Evolutionary conservation across 2,113 vertebrate genomes (phyloP), one percentile per base, ranked within the genome.

Genomic region (Chionomys nivalis): DNA sequence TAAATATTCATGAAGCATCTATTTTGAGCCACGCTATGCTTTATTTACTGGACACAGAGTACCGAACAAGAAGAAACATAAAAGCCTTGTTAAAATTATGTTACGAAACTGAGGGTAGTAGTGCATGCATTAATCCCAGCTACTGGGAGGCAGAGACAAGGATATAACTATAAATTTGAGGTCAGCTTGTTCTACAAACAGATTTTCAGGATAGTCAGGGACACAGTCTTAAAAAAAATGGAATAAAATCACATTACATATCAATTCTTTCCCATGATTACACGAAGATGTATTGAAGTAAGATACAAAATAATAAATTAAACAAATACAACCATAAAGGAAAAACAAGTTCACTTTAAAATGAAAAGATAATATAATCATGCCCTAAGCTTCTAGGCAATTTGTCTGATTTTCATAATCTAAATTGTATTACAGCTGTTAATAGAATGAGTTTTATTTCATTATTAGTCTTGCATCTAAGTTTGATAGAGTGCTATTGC

Each of bases 401-500:
- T 52, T 94, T 86, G 4, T 5, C 86, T 66, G 36, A 0, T 78
- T 73, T 91, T 76, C 9, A 11, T 6, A 97, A 92, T 96, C 86
- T 42, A 42, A 94, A 96, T 75, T 11, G 72, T 91, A 68, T 68
- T 94, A 95, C 2, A 94, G 49, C 16, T 96, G 16, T 5, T 96
- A 95, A 96, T 85, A 58, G 1, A 93, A 42, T n/a, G 42, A 96
- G 86, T 2, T 7, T 94, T 70, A 90, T 93, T 97, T 97, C 28
- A 89, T 92, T 96, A 88, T 85, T 92, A 95, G 19, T 92, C 94
- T 94, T 97, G 14, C 33, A 91, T 52, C 31, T 93, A 77, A 65
- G 3, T 94, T 88, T 98, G 76, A 94, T 75, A 88, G 2, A 87
- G 19, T 82, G 65, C 89, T 97, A 90, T 0, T 17, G 88, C 55